Evolutionary conservation across 35 echinoderm and acorn worm genomes (phyloP), one percentile per base, ranked within the genome.

Genomic region (Chiridota heheva): DNA sequence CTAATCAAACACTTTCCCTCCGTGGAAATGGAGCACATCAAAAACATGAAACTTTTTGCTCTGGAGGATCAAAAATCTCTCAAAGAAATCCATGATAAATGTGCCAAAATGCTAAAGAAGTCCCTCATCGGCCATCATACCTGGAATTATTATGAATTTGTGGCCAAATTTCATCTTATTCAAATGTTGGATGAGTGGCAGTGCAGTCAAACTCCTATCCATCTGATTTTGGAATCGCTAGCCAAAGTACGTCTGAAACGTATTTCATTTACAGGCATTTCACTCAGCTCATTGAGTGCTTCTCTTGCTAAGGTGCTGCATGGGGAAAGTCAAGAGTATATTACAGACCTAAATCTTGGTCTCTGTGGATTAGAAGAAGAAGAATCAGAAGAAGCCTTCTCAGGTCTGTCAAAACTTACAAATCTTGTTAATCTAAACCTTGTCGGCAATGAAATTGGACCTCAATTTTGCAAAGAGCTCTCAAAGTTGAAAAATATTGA

Each of bases 161-260:
- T 78, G 5, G 20, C 75, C 24, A 78, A 78, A 38, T 78, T 35
- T 27, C 55, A 78, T 7, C 75, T 78, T 24, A 35, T 58, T 7
- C 75, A 78, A 39, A 37, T 78, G 28, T 57, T 78, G 10, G 34
- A 78, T 5, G 53, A 58, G 42, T 78, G 75, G 75, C 75, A 78
- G 33, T 61, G 20, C 35, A 59, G 75, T 42, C 49, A 57, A 5
- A 78, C 53, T 13, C 58, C 20, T 42, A 36, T 78, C 5, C 58
- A 62, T 10, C 75, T 58, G 29, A 35, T 78, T 36, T n/a, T 78
- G 1, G 1, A 7, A 7, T 2, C 30, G 6, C 13, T 78, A 3
- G 7, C 12, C 0, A 58, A 57, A 29, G 51, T 78, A 18, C 3
- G 38, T 10, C 58, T 78, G 2, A 36, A 33, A 4, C 39, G 41